phyloP scores from a whole-genome alignment of 2,888 invertebrate genomes.

The Apoda limacodes region DNA sequence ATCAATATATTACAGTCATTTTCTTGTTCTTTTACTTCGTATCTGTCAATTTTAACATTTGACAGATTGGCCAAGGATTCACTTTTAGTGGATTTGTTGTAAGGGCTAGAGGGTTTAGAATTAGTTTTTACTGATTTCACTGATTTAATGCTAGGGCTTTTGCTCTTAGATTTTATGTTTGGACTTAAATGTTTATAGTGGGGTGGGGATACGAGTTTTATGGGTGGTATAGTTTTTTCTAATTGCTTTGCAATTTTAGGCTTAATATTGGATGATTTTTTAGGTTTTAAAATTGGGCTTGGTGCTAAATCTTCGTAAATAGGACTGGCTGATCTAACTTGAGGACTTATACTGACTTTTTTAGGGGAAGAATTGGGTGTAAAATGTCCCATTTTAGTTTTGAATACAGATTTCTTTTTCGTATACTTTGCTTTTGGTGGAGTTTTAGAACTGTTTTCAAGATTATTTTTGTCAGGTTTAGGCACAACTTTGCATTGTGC shows the following conservation, averaged over 20 bases:
- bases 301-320: neutral
- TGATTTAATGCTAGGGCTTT: neutral
- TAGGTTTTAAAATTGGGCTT: neutral
- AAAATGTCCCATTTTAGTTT: no score
- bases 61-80: slow-evolving; percentile 1
- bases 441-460: neutral
- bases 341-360: neutral
- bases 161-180: neutral
- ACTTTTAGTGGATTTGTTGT: neutral
- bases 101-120: neutral
- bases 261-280: neutral
- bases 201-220: neutral
- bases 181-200: neutral
- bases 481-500: slow-evolving; percentile 14
- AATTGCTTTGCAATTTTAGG: neutral
- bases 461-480: slow-evolving; percentile 18
- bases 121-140: neutral
- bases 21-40: slow-evolving; percentile 47
- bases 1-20: slow-evolving; percentile 55
- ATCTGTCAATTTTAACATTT: slow-evolving; percentile 27
- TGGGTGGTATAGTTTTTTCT: neutral
- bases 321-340: neutral
- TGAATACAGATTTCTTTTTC: neutral
- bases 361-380: neutral
- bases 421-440: neutral